Evolutionary conservation across 2,888 invertebrate species (phyloP), one percentile per base, ranked within the genome.

Genomic region (Drosophila falleni): DNA sequence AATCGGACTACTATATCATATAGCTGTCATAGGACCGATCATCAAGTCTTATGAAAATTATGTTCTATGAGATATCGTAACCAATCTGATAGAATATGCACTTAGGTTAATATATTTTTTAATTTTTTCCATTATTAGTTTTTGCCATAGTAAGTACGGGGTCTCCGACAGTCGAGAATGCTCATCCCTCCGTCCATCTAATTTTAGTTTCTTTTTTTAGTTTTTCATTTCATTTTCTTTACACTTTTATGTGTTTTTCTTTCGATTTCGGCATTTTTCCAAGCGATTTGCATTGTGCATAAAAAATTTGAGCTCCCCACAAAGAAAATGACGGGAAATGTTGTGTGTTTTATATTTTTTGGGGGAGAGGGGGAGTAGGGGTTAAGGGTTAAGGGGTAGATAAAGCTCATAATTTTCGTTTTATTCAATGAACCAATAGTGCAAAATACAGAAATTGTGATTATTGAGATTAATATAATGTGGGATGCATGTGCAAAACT

Each of bases 251-350:
- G 56, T 81, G 73, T 61, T 84, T 84, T 84, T 78, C 42, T 35
- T 64, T 61, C 55, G 50, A 55, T 55, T 61, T 60, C 39, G 9
- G 33, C 39, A 50, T 49, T 67, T 76, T 74, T 65, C 68, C 81
- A 78, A 59, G 37, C 78, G 55, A 76, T 81, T 81, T 68, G 35
- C 71, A 74, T 58, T 69, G 15, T 13, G n/a, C 29, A 70, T n/a
- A 23, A 13, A 26, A 33, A 47, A 23, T n/a, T 46, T 15, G 26
- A 37, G 15, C 31, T 13, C 19, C 19, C 39, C 16, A 16, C 29
- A 47, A 39, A 9, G 11, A 50, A 39, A 37, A 53, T 39, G 15
- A n/a, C 26, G 4, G 15, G 6, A 41, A 54, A 41, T 15, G 10
- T 53, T 15, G 6, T 39, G 53, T 39, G 13, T 35, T 35, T 35